Evolutionary conservation across 2,113 vertebrate genomes (phyloP).

Genomic region (Carettochelys insculpta): DNA sequence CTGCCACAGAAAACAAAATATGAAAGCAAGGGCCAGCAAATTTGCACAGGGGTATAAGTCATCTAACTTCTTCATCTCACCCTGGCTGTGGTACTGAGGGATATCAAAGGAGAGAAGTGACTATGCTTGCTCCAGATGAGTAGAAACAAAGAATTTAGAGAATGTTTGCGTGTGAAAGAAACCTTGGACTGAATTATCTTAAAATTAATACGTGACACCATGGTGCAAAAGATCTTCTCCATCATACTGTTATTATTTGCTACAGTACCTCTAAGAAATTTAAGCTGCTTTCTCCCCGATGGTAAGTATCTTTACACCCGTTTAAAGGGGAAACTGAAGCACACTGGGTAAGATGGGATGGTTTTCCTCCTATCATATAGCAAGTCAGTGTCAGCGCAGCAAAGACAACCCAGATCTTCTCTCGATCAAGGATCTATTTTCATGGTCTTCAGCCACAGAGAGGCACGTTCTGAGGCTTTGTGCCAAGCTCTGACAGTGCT

Average conservation of each 20-base stretch:
- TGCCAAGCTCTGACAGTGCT: not conserved
- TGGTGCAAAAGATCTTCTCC: not conserved
- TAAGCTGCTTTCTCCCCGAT: no score
- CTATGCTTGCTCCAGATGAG: not conserved
- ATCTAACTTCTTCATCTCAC: not conserved
- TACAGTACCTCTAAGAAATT: no score
- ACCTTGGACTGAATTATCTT: not conserved
- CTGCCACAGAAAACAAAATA: slow-evolving; percentile 62
- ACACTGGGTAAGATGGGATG: not conserved
- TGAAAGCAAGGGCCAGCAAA: not conserved
- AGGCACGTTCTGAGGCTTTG: not conserved
- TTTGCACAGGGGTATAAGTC: not conserved
- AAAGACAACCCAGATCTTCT: not conserved
- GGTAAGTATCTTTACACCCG: not conserved
- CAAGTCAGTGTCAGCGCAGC: not conserved
- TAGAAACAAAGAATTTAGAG: not conserved
- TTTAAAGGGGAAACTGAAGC: not conserved
- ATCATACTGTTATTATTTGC: not conserved
- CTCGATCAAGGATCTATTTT: not conserved
- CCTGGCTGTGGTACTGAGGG: not conserved
- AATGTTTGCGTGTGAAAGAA: not conserved
- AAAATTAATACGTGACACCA: not conserved
- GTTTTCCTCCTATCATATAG: not conserved
- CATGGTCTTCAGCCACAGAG: not conserved
- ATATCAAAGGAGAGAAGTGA: no score